Evolutionary conservation across 2,797 vertebrate genomes (phyloP).

Genomic region (Phalloptychus januarius): DNA sequence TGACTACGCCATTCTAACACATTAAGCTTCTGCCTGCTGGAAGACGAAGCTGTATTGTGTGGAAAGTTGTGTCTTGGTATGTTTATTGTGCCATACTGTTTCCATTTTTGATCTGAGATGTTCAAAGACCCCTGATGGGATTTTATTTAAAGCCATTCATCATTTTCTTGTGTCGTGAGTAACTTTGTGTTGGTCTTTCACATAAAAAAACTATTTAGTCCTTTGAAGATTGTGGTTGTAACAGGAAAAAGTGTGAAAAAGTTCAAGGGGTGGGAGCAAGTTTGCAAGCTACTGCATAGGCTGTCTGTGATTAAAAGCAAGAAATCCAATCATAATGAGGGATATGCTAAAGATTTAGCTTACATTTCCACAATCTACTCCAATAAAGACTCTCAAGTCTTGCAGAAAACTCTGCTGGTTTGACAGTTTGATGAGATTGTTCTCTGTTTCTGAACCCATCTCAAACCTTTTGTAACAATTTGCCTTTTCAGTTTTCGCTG

Average conservation of each 20-base stretch:
- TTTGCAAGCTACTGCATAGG: not conserved
- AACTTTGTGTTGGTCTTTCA: not conserved
- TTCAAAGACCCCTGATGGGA: not conserved
- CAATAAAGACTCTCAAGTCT: slow-evolving; percentile 15
- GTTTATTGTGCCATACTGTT: not conserved
- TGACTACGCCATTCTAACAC: not conserved
- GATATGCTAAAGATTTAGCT: slow-evolving; percentile 45
- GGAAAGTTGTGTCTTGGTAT: not conserved
- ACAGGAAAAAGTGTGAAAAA: not conserved
- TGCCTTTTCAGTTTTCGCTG: slow-evolving; percentile 18
- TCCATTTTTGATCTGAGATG: not conserved
- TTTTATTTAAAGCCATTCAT: not conserved
- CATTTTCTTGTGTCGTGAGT: not conserved
- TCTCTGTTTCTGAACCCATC: slow-evolving; percentile 42
- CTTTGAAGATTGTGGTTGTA: not conserved
- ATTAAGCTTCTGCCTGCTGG: not conserved
- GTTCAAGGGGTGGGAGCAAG: not conserved
- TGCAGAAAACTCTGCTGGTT: slow-evolving; percentile 30
- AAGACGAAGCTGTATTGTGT: not conserved
- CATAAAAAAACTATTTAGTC: not conserved
- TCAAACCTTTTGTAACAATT: slow-evolving; percentile 36
- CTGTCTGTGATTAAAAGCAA: slow-evolving; percentile 24
- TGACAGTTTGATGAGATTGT: slow-evolving; percentile 40
- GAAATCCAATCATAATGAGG: slow-evolving; percentile 38
- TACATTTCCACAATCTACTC: slow-evolving; percentile 36